These are phyloP conservation scores for Atta colombica DNA, from an alignment of 1,140 invertebrate species.

Conservation along the genomic window DNA sequence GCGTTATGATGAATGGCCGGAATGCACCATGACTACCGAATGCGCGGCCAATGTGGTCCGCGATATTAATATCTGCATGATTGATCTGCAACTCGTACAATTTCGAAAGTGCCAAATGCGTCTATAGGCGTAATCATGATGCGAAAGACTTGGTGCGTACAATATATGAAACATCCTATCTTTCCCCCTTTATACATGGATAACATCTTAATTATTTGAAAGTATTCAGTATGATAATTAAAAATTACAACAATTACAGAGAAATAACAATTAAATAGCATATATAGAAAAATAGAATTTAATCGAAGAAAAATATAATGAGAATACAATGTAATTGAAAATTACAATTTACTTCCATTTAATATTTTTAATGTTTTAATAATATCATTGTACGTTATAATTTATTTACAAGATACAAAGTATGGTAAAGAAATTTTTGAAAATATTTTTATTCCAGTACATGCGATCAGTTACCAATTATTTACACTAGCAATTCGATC, in stretches of 20 bases:
- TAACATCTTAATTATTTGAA: background rate
- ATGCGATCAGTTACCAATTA: background rate
- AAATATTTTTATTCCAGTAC: background rate
- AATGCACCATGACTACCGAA: conserved; percentile 81
- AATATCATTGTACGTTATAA: background rate
- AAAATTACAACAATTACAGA: background rate
- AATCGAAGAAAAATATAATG: background rate
- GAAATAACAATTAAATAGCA: background rate
- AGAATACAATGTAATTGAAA: background rate
- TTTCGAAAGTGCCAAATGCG: conserved; percentile 51
- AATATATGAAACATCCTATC: background rate
- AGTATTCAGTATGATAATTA: background rate
- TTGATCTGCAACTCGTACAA: conserved; percentile 72
- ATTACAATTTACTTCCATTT: conserved; percentile 7
- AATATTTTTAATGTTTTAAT: background rate
- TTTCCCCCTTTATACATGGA: background rate
- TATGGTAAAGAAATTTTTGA: conserved; percentile 7
- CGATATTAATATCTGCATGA: conserved; percentile 80
- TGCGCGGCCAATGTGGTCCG: conserved; percentile 66
- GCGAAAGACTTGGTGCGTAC: background rate
- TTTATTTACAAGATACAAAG: background rate
- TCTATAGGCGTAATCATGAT: conserved; percentile 35
- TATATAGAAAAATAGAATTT: background rate
- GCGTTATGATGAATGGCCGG: conserved; percentile 81
- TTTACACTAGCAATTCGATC: conserved; percentile 59